A percentile compares a stretch with the other conserved stretches of the same genome.
phyloP scores from a whole-genome alignment of 1,140 invertebrate species.

The Brachionus rotundiformis region DNA sequence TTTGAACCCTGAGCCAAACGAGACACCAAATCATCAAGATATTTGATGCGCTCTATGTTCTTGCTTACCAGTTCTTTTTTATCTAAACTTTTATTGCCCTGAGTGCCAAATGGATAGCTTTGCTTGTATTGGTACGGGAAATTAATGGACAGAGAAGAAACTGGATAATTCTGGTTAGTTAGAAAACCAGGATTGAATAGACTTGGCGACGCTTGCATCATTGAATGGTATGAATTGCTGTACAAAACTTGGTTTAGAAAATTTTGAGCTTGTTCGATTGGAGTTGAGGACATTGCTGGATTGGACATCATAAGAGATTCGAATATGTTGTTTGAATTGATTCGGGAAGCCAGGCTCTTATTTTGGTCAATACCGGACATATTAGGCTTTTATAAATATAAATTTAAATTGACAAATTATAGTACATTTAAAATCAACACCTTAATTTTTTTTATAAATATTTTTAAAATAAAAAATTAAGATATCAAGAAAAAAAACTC shows the following conservation, averaged over 20 bases:
- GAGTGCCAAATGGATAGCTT: background rate
- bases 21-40: background rate
- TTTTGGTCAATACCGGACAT: constrained; percentile 26
- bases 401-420: constrained; percentile 32
- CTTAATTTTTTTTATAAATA: constrained; percentile 1
- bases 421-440: constrained; percentile 34
- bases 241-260: constrained; percentile 27
- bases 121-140: background rate
- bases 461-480: constrained; percentile 18
- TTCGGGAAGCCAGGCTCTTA: background rate
- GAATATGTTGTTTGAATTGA: background rate
- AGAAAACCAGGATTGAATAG: background rate
- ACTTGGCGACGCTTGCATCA: background rate
- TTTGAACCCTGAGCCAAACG: background rate
- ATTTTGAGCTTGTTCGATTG: constrained; percentile 10
- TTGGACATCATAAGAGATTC: constrained; percentile 12
- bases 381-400: constrained; percentile 16
- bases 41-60: background rate
- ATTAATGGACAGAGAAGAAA: background rate
- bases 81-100: background rate
- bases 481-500: background rate
- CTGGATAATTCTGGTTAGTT: background rate
- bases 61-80: background rate
- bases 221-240: constrained; percentile 5
- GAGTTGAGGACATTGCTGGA: background rate